Base-by-base conservation (phyloP, 2,113 vertebrate genomes). In the Mesembrinibis cayennensis region DNA sequence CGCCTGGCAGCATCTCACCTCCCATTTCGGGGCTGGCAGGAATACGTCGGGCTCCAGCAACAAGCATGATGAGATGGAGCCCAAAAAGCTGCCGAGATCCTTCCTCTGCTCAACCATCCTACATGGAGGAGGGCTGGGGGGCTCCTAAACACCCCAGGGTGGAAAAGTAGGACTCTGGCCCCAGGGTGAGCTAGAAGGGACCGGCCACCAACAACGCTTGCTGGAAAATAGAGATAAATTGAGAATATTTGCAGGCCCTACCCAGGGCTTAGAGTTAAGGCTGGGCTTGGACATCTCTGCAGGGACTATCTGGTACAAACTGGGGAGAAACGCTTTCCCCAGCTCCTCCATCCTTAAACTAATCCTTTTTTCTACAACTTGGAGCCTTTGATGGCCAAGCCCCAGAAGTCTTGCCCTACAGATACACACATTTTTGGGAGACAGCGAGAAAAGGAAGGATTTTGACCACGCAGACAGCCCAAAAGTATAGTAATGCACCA, bases 401-500 rank as follows among this genome's bases (percentile, higher is more conserved):
- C 9, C 55, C 27, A 32, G 18, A 38, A 62, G 44, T 13, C 10
- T 67, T 52, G 50, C 49, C 53, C 62, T 32, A n/a, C 5, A 53
- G 34, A 62, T 6, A 27, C 26, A 15, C 13, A 50, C 2, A 7
- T 44, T 82, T 82, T 19, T 0, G 4, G 38, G 45, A 59, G 7
- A 38, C 17, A 38, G 38, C 16, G 32, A 25, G n/a, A 72, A 89
- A 59, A 61, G 5, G 18, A 32, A 45, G 22, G 19, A 52, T 67
- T 74, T 16, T 66, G 52, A 45, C 16, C 15, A 16, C 2, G 0
- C 0, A 1, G 29, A 52, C 14, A 59, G 38, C 45, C 45, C 70
- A 59, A 45, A 76, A 34, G 15, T 5, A 16, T 1, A 59, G 27
- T 7, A 67, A 45, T 0, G 0, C 53, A 13, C 15, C 27, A 4